Percentiles rank a stretch among this genome's conserved stretches.
Evolutionary conservation across 2,113 vertebrate species (phyloP).

Genomic region (Triplophysa siluroides): DNA sequence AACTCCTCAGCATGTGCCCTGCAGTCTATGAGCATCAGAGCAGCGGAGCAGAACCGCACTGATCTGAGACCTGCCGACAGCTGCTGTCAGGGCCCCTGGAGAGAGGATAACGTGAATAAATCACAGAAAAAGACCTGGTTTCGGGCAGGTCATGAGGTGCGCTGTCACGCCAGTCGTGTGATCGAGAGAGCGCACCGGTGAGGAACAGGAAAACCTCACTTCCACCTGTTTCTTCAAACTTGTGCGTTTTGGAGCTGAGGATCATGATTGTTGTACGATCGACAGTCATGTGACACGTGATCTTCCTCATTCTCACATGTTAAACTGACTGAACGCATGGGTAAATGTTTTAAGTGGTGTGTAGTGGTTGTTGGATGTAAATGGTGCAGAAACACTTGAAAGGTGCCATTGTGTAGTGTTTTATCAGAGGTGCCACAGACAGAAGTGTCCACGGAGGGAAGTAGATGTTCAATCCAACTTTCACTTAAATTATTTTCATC

Average conservation of each 20-base stretch:
- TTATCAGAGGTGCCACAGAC: no score
- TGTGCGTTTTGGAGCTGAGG: not conserved
- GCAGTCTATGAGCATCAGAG: constrained; percentile 34
- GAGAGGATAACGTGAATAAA: constrained; percentile 19
- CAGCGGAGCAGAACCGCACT: constrained; percentile 29
- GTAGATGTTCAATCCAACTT: no score
- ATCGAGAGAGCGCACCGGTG: constrained; percentile 8
- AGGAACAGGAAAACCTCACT: constrained; percentile 53
- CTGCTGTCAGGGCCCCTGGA: constrained; percentile 36
- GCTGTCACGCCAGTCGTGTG: constrained; percentile 22
- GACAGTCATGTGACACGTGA: constrained; percentile 4
- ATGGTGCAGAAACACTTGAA: not conserved
- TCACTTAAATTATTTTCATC: no score
- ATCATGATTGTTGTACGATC: not conserved
- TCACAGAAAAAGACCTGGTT: constrained; percentile 9
- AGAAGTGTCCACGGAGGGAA: no score
- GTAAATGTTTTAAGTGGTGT: not conserved
- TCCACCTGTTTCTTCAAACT: constrained; percentile 24
- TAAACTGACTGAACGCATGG: not conserved
- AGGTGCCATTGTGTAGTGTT: no score
- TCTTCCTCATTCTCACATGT: not conserved
- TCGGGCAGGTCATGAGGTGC: constrained; percentile 22
- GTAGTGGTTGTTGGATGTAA: not conserved
- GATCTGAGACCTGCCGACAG: constrained; percentile 14
- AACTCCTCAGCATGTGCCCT: constrained; percentile 18